Base-by-base conservation (phyloP, 2,113 vertebrate genomes). In the Empidonax alnorum region DNA sequence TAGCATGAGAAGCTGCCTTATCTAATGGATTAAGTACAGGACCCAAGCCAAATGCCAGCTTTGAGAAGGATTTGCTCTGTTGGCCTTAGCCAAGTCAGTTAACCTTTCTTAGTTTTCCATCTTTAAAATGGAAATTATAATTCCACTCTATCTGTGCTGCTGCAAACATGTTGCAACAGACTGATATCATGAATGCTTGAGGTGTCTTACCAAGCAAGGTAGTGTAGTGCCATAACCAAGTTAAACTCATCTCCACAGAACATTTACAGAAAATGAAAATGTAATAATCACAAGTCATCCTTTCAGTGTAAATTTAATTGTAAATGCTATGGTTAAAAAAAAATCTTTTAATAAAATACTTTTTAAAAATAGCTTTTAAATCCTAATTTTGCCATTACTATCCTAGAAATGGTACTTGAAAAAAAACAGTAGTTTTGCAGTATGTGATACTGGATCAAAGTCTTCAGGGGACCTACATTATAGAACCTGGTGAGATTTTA, bases 21-120 rank as follows among this genome's bases (percentile, higher is more conserved):
- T 93, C 93, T 90, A 96, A 96, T 96, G 94, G 96, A 96, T 96
- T 96, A 93, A 90, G 83, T 55, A 87, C 69, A 93, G 90, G 79
- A 93, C 77, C 73, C 91, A 72, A 78, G 84, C 17, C 12, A 92
- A 95, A 96, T 68, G 92, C 83, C 73, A 94, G 76, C 94, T 96
- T 89, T 89, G 95, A 96, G 93, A 96, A 95, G 90, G 88, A 93
- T 79, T 87, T 55, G 88, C 59, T 92, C 90, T 65, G 76, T 53
- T 9, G 23, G 93, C 93, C 93, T 90, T 71, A 58, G 68, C 75
- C 15, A 61, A 94, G 85, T 63, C 85, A 74, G 84, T 92, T 95
- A 95, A 94, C 85, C 63, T 93, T 69, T 90, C 75, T 55, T n/a
- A 42, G 67, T 88, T 85, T 85, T 84, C 82, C 85, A 68, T 74